Evolutionary conservation across 1,140 invertebrate species (phyloP).

Genomic region (Drosophila miranda): DNA sequence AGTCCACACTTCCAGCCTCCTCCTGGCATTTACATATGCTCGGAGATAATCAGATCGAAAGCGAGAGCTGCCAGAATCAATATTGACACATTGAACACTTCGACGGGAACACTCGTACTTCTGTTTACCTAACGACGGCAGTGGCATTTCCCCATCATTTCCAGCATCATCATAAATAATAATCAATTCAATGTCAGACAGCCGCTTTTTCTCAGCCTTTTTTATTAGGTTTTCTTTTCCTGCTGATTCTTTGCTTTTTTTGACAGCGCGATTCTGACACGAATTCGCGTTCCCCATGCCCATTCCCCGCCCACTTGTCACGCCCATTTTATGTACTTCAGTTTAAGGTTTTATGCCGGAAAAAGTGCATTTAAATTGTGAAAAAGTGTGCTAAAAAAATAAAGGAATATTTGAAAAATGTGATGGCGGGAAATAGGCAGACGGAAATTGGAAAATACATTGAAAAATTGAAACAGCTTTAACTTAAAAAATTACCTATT

Average conservation of each 20-base stretch:
- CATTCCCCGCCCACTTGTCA: conserved; percentile 19
- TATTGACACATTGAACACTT: conserved; percentile 23
- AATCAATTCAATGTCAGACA: conserved; percentile 29
- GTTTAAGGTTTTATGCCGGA: not conserved
- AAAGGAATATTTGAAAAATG: not conserved
- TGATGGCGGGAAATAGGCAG: too few species aligned
- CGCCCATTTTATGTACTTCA: not conserved
- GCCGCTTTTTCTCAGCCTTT: conserved; percentile 1
- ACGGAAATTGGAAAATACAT: not conserved
- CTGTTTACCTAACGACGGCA: conserved; percentile 1
- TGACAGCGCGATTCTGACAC: conserved; percentile 14
- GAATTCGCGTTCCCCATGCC: not conserved
- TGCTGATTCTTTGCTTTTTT: conserved; percentile 11
- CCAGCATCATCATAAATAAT: conserved; percentile 36
- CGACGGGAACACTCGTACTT: not conserved
- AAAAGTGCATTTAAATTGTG: conserved; percentile 12
- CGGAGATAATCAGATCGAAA: conserved; percentile 7
- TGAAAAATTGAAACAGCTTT: not conserved
- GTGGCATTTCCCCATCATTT: not conserved
- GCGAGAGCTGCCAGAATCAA: conserved; percentile 41
- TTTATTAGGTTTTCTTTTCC: not conserved
- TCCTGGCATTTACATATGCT: conserved; percentile 36
- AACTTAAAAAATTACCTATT: too few species aligned
- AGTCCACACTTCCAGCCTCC: conserved; percentile 1
- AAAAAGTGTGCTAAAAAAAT: not conserved